Evolutionary conservation across 2,888 invertebrate genomes (phyloP).

Genomic region (Apotomis capreana): DNA sequence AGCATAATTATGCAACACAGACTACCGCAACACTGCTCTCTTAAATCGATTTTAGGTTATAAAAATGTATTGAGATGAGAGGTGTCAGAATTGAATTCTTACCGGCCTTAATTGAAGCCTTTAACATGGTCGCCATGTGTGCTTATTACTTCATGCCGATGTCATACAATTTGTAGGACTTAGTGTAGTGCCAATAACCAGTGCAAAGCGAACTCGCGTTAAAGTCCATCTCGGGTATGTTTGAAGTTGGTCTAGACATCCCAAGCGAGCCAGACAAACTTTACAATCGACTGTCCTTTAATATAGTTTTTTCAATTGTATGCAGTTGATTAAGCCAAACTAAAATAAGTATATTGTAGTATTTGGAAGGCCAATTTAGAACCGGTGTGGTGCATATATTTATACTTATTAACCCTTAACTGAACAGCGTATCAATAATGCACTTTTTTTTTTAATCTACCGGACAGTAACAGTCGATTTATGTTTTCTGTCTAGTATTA

Average conservation of each 20-base stretch:
- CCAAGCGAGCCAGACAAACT: background rate
- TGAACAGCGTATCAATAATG: too few relatives aligned
- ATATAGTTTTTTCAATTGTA: background rate
- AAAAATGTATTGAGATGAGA: too few relatives aligned
- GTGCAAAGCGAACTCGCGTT: background rate
- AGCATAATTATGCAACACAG: too few relatives aligned
- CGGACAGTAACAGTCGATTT: too few relatives aligned
- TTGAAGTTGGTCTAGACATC: background rate
- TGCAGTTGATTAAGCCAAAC: background rate
- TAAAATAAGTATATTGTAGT: background rate
- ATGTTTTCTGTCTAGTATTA: too few relatives aligned
- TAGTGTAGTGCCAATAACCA: background rate
- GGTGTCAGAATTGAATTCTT: too few relatives aligned
- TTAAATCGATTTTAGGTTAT: too few relatives aligned
- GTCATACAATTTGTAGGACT: background rate
- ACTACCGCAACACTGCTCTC: too few relatives aligned
- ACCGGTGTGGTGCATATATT: background rate
- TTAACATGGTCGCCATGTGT: too few relatives aligned
- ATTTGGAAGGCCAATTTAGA: background rate
- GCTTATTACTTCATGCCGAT: too few relatives aligned
- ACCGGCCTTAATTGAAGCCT: too few relatives aligned
- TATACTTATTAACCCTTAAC: background rate
- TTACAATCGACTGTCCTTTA: background rate
- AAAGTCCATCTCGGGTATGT: background rate
- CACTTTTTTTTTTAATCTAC: too few relatives aligned